Percentiles rank a stretch among this genome's conserved stretches.
Conservation (phyloP, 2,113 vertebrate species). For the Orthonyx spaldingii region DNA sequence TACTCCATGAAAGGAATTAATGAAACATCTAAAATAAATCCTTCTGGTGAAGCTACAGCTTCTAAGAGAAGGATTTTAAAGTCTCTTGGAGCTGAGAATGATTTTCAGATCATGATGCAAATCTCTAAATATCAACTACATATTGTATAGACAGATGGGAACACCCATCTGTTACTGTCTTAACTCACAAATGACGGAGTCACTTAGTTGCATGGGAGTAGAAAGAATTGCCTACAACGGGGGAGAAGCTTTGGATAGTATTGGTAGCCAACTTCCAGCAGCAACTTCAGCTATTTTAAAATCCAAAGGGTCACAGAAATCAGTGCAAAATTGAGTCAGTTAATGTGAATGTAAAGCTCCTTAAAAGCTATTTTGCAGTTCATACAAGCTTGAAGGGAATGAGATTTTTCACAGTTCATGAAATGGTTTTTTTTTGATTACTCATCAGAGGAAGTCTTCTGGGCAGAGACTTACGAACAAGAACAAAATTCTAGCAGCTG, state of each 20-base stretch:
- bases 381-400: neutral
- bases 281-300: neutral
- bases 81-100: neutral
- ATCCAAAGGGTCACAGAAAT: neutral
- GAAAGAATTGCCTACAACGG: neutral
- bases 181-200: neutral
- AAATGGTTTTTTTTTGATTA: neutral
- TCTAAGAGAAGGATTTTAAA: neutral
- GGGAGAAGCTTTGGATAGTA: neutral
- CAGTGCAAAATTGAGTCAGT: neutral
- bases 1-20: neutral
- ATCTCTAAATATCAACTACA: neutral
- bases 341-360: neutral
- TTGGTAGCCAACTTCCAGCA: neutral
- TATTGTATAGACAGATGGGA: neutral
- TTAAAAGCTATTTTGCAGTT: neutral
- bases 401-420: neutral
- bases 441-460: neutral
- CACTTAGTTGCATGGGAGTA: neutral
- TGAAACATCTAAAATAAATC: neutral
- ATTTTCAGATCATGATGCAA: neutral
- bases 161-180: neutral
- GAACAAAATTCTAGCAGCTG: neutral
- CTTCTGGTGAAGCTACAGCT: neutral
- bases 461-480: neutral